These are phyloP conservation scores for Zalophus californianus DNA, from an alignment of 2,797 vertebrate genomes.

Conservation along the genomic window DNA sequence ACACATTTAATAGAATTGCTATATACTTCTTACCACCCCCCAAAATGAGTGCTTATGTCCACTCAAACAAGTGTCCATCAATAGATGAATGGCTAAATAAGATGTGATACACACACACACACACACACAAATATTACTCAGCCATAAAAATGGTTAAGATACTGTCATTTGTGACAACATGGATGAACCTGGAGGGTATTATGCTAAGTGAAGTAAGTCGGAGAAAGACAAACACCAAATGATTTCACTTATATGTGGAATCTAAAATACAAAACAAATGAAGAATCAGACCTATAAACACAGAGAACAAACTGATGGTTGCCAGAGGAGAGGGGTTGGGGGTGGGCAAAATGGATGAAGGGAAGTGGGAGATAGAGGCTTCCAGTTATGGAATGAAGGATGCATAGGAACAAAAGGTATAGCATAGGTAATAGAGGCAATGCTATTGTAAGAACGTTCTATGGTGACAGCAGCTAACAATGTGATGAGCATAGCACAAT, in stretches of 20 bases:
- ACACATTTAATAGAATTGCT: neutral
- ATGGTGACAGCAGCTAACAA: neutral
- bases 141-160: neutral
- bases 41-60: conserved; percentile 14
- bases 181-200: neutral
- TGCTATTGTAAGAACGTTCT: neutral
- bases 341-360: neutral
- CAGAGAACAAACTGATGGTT: neutral
- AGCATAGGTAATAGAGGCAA: neutral
- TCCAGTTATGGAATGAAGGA: neutral
- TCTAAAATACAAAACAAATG: neutral
- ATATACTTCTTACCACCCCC: neutral
- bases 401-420: neutral
- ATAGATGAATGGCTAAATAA: neutral
- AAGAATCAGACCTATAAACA: neutral
- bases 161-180: neutral
- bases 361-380: neutral
- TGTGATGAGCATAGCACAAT: neutral
- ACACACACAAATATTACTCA: neutral
- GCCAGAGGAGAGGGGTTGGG: neutral
- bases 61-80: neutral
- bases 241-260: neutral
- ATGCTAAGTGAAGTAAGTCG: neutral
- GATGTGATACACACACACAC: neutral
- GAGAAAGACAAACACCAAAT: neutral